Conservation (phyloP, 2,113 vertebrate genomes). For the Muntiacus muntjak region DNA sequence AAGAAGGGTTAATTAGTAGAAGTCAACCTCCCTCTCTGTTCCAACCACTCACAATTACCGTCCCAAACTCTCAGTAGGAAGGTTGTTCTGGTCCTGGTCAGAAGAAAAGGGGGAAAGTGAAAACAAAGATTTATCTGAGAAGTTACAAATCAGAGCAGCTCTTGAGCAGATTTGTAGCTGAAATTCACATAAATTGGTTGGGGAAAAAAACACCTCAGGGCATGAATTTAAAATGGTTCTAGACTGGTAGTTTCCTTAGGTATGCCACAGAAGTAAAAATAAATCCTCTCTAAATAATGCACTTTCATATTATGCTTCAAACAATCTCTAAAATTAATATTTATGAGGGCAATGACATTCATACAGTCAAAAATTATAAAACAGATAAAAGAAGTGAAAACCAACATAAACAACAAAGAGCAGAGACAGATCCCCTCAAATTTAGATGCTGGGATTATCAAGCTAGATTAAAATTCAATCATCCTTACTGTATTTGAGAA, state of each 20-base stretch:
- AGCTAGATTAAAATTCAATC: neutral
- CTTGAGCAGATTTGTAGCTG: neutral
- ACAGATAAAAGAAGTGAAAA: neutral
- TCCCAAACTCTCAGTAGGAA: neutral
- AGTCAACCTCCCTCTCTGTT: neutral
- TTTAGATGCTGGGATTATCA: neutral
- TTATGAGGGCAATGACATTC: neutral
- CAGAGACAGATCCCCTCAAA: neutral
- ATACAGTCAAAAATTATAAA: neutral
- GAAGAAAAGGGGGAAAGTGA: neutral
- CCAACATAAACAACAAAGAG: neutral
- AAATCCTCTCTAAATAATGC: neutral
- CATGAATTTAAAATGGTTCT: neutral
- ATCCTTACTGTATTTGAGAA: neutral
- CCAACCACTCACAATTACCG: neutral
- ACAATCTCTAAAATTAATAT: neutral
- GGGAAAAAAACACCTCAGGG: too few relatives aligned
- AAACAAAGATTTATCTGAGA: neutral
- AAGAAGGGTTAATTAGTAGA: neutral
- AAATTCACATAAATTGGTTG: neutral
- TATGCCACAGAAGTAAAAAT: neutral
- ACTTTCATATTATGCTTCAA: neutral
- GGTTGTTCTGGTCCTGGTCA: neutral
- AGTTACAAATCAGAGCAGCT: neutral
- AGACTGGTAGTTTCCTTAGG: neutral